Percentiles rank a stretch among this genome's conserved stretches.
Evolutionary conservation across 1,140 invertebrate species (phyloP).

Genomic region (Eupeodes corollae): DNA sequence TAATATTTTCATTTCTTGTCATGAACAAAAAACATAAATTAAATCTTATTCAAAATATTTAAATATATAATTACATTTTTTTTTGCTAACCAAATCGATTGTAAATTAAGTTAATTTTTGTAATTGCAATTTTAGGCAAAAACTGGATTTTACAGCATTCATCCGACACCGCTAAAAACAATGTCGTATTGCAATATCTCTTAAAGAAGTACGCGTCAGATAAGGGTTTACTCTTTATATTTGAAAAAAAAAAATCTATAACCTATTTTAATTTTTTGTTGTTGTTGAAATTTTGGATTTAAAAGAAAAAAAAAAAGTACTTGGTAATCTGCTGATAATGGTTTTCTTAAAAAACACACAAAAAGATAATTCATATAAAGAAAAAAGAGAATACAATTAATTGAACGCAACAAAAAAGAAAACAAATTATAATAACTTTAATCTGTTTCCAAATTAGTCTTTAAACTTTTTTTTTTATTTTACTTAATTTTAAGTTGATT

Average conservation of each 20-base stretch:
- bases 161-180: conserved; percentile 58
- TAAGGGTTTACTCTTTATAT: conserved; percentile 15
- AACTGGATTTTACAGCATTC: conserved; percentile 87
- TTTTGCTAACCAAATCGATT: no score
- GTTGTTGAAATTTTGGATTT: not conserved
- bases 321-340: not conserved
- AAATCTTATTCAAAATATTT: conserved; percentile 2
- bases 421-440: no score
- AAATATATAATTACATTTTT: conserved; percentile 5
- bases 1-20: not conserved
- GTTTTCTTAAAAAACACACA: not conserved
- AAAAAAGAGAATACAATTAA: no score
- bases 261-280: not conserved
- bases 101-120: conserved; percentile 23
- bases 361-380: no score
- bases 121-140: conserved; percentile 51
- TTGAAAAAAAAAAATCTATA: no score
- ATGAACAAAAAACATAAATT: conserved; percentile 6
- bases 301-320: not conserved
- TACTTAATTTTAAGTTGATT: not conserved
- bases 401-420: no score
- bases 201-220: conserved; percentile 57
- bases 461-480: no score
- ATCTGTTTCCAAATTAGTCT: no score
- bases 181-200: conserved; percentile 73